Conservation (phyloP, 2,113 vertebrate genomes). For the Cyanoderma ruficeps region DNA sequence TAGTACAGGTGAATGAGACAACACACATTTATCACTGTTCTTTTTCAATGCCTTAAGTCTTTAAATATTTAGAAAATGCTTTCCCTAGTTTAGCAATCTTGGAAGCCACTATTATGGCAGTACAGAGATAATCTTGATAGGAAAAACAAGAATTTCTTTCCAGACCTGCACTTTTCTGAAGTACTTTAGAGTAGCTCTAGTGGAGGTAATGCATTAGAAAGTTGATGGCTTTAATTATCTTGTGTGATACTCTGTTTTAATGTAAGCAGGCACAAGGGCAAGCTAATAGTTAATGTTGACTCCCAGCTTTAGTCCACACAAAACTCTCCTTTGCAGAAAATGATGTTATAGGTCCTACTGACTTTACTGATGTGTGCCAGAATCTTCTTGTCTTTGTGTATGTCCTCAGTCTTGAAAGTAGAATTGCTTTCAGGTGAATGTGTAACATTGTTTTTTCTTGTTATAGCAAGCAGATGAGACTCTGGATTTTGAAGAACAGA, state of each 20-base stretch:
- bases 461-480: conserved; percentile 96
- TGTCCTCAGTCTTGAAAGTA: not conserved
- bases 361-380: not conserved
- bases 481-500: conserved; percentile 98
- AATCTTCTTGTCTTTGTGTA: not conserved
- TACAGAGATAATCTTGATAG: not conserved
- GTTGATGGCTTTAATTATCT: not conserved
- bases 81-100: not conserved
- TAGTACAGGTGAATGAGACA: not conserved
- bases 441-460: conserved; percentile 65
- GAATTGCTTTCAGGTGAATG: not conserved
- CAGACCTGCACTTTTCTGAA: not conserved
- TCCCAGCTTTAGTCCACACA: not conserved
- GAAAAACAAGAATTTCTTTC: not conserved
- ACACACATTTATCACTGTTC: not conserved
- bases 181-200: not conserved
- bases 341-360: not conserved
- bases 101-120: not conserved
- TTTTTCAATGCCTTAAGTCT: not conserved
- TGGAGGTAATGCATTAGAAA: not conserved
- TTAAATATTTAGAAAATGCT: not conserved
- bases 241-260: not conserved
- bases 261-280: not conserved
- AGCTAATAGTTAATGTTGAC: not conserved
- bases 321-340: not conserved